Evolutionary conservation across 2,113 vertebrate genomes (phyloP).

Genomic region (Telmatochromis sp.): DNA sequence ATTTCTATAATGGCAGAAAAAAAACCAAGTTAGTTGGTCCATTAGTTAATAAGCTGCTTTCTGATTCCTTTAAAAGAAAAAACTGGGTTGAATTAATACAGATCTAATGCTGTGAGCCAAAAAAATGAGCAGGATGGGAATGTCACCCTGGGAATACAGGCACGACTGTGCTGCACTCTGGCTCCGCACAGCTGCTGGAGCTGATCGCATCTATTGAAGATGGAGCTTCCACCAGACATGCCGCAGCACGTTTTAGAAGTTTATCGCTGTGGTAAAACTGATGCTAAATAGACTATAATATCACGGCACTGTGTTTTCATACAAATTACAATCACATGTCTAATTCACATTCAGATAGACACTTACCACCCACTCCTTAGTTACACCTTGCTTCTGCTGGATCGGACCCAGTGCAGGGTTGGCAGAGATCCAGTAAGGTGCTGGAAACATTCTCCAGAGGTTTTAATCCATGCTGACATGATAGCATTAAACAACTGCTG

Average conservation of each 20-base stretch:
- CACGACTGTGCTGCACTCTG: background rate
- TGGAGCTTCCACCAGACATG: fast-evolving
- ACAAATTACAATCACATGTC: background rate
- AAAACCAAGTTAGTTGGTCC: fast-evolving
- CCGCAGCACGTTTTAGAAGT: background rate
- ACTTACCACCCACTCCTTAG: background rate
- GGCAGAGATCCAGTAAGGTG: background rate
- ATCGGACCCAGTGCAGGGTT: background rate
- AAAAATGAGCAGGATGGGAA: background rate
- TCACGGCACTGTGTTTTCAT: background rate
- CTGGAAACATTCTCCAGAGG: background rate
- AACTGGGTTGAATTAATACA: background rate
- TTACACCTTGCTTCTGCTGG: background rate
- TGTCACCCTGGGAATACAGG: background rate
- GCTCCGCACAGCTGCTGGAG: background rate
- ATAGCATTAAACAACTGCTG: background rate
- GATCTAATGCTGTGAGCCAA: background rate
- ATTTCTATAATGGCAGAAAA: background rate
- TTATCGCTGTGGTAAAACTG: fast-evolving
- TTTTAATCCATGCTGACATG: background rate
- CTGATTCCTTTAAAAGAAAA: background rate
- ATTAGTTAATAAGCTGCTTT: background rate
- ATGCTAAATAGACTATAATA: background rate
- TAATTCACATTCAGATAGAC: background rate
- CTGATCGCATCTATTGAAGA: background rate